phyloP scores from a whole-genome alignment of 2,113 vertebrate species.

The Andinoacara biseriatus region DNA sequence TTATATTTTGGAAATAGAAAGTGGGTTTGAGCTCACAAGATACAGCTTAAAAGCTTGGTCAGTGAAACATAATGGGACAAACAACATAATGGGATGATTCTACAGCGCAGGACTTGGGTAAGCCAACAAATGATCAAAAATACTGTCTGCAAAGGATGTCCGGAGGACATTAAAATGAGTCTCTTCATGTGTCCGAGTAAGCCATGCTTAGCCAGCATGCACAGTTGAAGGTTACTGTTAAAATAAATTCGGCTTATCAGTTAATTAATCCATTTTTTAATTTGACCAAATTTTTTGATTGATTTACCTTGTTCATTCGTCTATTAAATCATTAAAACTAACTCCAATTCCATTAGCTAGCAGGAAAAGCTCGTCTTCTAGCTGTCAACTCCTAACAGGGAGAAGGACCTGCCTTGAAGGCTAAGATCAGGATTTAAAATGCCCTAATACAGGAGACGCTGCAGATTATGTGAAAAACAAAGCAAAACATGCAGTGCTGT shows the following conservation, averaged over 20 bases:
- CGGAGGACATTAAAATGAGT: neutral
- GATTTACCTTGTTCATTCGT: no score
- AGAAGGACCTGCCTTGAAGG: no score
- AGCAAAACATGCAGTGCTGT: neutral
- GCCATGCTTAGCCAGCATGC: neutral
- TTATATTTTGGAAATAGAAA: neutral
- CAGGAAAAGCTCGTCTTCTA: no score
- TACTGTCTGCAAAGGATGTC: neutral
- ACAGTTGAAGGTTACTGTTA: neutral
- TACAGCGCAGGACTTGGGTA: neutral
- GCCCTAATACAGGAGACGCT: neutral
- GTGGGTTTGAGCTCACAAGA: neutral
- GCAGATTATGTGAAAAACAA: neutral
- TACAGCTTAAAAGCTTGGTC: neutral
- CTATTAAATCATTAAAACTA: no score
- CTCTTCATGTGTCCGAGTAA: no score
- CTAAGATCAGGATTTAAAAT: no score
- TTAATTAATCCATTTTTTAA: no score
- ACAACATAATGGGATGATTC: neutral
- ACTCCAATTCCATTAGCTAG: no score
- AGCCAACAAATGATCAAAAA: neutral
- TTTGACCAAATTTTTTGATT: no score
- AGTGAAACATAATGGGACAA: no score
- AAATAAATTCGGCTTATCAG: no score
- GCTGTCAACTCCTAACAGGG: no score